Evolutionary conservation across 1,140 invertebrate genomes (phyloP).

Genomic region (Zaprionus africanus): DNA sequence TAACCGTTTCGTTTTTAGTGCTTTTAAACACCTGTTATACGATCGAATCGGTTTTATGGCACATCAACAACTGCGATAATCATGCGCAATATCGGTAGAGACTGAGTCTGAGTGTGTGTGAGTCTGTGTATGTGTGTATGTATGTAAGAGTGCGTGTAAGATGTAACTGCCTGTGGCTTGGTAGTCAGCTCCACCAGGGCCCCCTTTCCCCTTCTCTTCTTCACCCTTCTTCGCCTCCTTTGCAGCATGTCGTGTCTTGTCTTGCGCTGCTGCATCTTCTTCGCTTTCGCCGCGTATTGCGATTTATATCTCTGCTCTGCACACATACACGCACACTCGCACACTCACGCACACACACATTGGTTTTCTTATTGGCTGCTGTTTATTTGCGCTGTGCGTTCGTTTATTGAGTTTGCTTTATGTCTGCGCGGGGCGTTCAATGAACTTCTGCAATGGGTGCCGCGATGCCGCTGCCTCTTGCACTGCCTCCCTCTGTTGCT

Average conservation of each 20-base stretch:
- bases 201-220: neutral
- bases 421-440: conserved; percentile 71
- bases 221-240: neutral
- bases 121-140: neutral
- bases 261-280: conserved; percentile 44
- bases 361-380: conserved; percentile 79
- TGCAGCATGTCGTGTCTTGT: conserved; percentile 9
- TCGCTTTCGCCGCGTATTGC: conserved; percentile 41
- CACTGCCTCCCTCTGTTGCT: too few species aligned
- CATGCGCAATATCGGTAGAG: conserved; percentile 20
- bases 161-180: neutral
- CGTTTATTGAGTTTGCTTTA: conserved; percentile 77
- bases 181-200: conserved; percentile 6
- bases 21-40: conserved; percentile 35
- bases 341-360: conserved; percentile 24
- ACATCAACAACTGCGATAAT: conserved; percentile 41
- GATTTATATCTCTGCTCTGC: conserved; percentile 62
- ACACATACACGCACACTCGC: neutral
- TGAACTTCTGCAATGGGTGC: conserved; percentile 56
- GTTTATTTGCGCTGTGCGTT: conserved; percentile 76
- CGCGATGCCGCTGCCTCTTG: neutral
- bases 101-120: neutral
- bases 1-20: conserved; percentile 22
- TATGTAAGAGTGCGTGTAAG: neutral
- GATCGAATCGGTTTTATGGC: conserved; percentile 38